Evolutionary conservation across 2,797 vertebrate species (phyloP).

Genomic region (Lophius americanus): DNA sequence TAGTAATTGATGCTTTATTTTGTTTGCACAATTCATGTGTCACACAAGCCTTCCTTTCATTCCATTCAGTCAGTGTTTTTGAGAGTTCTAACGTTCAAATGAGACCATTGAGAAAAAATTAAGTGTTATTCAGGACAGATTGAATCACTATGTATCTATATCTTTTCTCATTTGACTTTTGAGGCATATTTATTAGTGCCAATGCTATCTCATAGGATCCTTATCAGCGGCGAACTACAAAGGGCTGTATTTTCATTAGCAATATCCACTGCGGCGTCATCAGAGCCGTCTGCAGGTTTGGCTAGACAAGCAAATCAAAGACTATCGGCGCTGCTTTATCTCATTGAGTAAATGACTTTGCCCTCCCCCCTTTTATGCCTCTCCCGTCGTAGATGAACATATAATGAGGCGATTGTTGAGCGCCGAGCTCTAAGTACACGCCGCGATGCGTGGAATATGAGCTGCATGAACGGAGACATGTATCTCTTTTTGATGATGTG

Average conservation of each 20-base stretch:
- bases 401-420: constrained; percentile 53
- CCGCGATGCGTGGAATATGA: constrained; percentile 9
- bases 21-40: neutral
- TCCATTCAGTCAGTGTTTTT: constrained; percentile 11
- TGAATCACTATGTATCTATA: constrained; percentile 31
- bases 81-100: constrained; percentile 19
- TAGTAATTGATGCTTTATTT: neutral
- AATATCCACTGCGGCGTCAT: constrained; percentile 35
- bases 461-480: constrained; percentile 8
- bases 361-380: constrained; percentile 31
- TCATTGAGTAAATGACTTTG: constrained; percentile 41
- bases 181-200: constrained; percentile 43
- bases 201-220: constrained; percentile 14
- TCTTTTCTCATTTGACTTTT: constrained; percentile 38
- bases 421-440: constrained; percentile 34
- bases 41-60: neutral
- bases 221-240: constrained; percentile 30
- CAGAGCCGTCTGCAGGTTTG: constrained; percentile 26
- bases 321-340: constrained; percentile 42
- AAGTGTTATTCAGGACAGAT: constrained; percentile 30
- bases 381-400: constrained; percentile 46
- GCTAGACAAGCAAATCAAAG: constrained; percentile 59
- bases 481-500: constrained; percentile 15
- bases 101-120: constrained; percentile 17
- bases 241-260: constrained; percentile 45